A percentile compares a stretch with the other conserved stretches of the same genome.
Evolutionary conservation across 2,113 vertebrate genomes (phyloP).

Genomic region (Peucedramus taeniatus): DNA sequence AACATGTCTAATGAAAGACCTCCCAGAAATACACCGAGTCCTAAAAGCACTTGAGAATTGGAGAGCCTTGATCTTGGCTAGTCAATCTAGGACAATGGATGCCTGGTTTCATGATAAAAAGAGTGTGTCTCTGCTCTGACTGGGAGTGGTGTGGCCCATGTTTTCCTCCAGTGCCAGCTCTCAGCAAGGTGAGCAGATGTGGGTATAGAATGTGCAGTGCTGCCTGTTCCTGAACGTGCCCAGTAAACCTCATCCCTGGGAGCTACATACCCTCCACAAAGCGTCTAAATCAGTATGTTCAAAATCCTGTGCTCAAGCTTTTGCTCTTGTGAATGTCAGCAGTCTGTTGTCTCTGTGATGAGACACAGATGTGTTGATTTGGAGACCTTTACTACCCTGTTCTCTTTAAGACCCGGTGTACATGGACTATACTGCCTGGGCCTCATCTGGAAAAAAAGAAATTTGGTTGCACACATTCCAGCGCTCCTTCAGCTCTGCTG

Average conservation of each 20-base stretch:
- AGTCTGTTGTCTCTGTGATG: not conserved
- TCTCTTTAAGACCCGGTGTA: not conserved
- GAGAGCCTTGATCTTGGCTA: not conserved
- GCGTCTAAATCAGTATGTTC: not conserved
- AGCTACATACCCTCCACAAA: not conserved
- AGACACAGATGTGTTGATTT: not conserved
- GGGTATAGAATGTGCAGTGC: too few species aligned
- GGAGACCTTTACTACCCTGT: not conserved
- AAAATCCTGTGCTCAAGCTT: not conserved
- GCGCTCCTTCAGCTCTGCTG: not conserved
- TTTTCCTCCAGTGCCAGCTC: not conserved
- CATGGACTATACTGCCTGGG: not conserved
- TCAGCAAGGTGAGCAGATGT: not conserved
- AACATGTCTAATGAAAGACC: not conserved
- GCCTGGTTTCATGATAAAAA: not conserved
- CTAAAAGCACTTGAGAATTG: not conserved
- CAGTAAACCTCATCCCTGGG: too few species aligned
- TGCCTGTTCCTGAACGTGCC: accelerated
- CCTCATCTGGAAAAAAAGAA: not conserved
- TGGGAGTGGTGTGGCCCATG: not conserved
- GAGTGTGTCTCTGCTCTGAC: not conserved
- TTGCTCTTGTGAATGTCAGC: not conserved
- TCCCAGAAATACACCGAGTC: not conserved
- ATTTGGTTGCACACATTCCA: not conserved
- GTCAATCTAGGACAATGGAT: not conserved